Conservation (phyloP, 2,797 vertebrate genomes). For the Valencia hispanica region DNA sequence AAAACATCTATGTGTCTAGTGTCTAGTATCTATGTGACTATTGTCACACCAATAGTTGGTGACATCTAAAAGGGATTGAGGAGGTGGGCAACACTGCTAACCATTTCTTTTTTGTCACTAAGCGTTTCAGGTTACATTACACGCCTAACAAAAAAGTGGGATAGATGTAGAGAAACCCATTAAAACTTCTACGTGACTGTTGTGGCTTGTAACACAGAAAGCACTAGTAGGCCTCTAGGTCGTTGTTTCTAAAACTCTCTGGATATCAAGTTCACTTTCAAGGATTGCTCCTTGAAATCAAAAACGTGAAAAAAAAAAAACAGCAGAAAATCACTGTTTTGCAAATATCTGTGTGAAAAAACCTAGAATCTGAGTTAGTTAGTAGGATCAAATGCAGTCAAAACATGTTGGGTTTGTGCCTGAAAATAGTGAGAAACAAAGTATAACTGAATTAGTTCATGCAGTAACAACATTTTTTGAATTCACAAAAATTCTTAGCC, state of each 20-base stretch:
- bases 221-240: background rate
- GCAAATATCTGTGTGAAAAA: background rate
- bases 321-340: background rate
- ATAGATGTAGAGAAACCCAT: background rate
- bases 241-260: background rate
- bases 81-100: background rate
- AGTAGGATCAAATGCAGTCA: background rate
- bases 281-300: background rate
- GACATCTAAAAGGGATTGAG: no score
- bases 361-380: background rate
- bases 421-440: background rate
- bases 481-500: background rate
- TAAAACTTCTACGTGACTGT: no score
- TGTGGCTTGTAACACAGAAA: background rate
- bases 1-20: no score
- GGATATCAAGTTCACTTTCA: background rate
- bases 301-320: background rate
- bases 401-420: background rate
- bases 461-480: background rate
- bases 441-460: background rate
- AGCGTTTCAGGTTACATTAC: background rate
- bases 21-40: no score
- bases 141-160: background rate
- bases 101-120: no score
- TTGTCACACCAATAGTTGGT: background rate